Percentiles rank a stretch among this genome's conserved stretches.
These are phyloP conservation scores for Porites divaricata DNA, from an alignment of 92 coral and sea anemone species.

Conservation along the genomic window DNA sequence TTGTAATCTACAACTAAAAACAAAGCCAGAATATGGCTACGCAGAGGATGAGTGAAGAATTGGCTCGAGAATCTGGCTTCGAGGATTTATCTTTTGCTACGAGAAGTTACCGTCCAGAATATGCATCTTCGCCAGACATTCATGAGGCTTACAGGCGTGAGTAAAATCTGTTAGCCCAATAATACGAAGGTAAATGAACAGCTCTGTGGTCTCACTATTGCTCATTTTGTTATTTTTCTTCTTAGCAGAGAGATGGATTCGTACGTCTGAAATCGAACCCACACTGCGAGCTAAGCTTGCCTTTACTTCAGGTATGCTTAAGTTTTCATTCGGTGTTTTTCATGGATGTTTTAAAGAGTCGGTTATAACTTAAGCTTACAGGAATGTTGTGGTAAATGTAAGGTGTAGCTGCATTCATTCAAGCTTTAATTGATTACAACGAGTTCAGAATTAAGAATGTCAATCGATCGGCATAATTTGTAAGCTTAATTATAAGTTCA, in stretches of 20 bases:
- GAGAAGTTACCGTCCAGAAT: slow-evolving; percentile 89
- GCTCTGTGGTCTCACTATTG: slow-evolving; percentile 33
- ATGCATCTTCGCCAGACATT: slow-evolving; percentile 76
- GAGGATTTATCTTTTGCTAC: slow-evolving; percentile 88
- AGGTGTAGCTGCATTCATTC: neutral
- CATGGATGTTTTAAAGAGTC: neutral
- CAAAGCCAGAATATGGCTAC: slow-evolving; percentile 36
- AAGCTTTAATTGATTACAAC: neutral
- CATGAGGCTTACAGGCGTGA: slow-evolving; percentile 69
- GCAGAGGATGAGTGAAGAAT: slow-evolving; percentile 36
- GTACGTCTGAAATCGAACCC: slow-evolving; percentile 76
- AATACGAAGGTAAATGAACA: neutral
- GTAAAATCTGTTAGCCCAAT: slow-evolving; percentile 12
- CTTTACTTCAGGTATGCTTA: slow-evolving; percentile 68
- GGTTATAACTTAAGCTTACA: neutral
- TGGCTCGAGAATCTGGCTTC: slow-evolving; percentile 68
- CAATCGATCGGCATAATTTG: neutral
- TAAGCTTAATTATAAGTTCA: neutral
- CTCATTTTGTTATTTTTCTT: slow-evolving; percentile 12
- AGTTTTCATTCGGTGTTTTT: neutral
- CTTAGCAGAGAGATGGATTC: slow-evolving; percentile 63
- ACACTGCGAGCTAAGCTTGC: slow-evolving; percentile 76
- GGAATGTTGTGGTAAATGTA: slow-evolving; percentile 18
- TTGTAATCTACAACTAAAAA: neutral
- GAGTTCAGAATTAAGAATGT: neutral